Conservation (phyloP, 2,888 invertebrate genomes). For the Ischnura elegans region DNA sequence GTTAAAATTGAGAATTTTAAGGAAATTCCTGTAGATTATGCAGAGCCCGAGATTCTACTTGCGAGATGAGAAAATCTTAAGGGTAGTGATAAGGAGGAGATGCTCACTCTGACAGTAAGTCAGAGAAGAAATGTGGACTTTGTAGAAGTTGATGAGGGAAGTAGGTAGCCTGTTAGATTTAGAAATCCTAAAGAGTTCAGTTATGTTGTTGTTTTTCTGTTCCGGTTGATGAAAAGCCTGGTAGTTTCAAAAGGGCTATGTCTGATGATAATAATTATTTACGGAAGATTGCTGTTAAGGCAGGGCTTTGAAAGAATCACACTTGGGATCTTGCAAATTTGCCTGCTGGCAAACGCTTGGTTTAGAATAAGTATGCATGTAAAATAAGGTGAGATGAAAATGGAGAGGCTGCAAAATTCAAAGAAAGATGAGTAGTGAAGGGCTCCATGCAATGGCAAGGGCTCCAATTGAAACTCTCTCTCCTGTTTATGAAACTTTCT, state of each 20-base stretch:
- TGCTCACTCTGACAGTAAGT: neutral
- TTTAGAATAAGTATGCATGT: too few species aligned
- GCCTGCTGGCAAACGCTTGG: too few species aligned
- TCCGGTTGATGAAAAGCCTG: neutral
- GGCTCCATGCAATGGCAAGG: too few species aligned
- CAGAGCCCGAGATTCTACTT: neutral
- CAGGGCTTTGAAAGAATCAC: neutral
- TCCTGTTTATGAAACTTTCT: too few species aligned
- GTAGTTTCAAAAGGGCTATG: neutral
- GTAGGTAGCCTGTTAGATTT: neutral
- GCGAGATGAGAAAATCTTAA: too few species aligned
- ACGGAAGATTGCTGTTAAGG: slow-evolving; percentile 1
- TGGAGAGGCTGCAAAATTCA: too few species aligned
- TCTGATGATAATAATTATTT: neutral
- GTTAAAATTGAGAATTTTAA: neutral
- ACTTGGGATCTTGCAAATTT: neutral
- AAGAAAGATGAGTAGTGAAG: too few species aligned
- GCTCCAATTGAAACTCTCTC: too few species aligned
- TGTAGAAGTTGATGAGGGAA: neutral
- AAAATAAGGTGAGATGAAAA: too few species aligned
- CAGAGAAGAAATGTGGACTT: neutral
- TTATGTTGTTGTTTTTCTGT: neutral
- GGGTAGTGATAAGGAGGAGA: too few species aligned
- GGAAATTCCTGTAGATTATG: neutral
- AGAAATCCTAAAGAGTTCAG: neutral